These are phyloP conservation scores for Zele albiditarsus DNA, from an alignment of 2,888 invertebrate species.

Conservation along the genomic window DNA sequence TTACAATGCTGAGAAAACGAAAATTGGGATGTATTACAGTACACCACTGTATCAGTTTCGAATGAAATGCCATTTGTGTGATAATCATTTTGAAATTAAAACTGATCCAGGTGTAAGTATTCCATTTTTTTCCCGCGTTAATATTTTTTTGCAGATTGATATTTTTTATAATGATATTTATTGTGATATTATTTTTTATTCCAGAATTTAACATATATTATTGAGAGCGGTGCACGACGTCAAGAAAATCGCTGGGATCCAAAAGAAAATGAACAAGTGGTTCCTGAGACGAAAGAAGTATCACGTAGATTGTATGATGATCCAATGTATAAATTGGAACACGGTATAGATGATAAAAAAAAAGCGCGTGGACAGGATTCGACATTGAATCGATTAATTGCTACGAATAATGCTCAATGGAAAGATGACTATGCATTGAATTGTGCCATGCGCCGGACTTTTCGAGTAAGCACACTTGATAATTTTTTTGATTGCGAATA, in stretches of 20 bases:
- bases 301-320: constrained; percentile 93
- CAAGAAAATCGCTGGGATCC: constrained; percentile 99
- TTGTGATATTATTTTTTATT: constrained; percentile 58
- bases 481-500: background rate
- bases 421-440: constrained; percentile 96
- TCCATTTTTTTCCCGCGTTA: constrained; percentile 12
- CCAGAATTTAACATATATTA: constrained; percentile 96
- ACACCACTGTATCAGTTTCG: constrained; percentile 98
- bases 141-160: constrained; percentile 6
- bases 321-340: constrained; percentile 98
- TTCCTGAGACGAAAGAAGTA: constrained; percentile 92
- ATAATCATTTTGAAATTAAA: constrained; percentile 97
- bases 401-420: constrained; percentile 87
- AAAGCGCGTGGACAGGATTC: constrained; percentile 82
- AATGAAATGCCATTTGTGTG: constrained; percentile 99
- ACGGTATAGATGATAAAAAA: constrained; percentile 86
- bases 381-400: constrained; percentile 83
- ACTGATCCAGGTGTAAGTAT: constrained; percentile 94
- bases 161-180: background rate
- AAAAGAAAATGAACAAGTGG: constrained; percentile 93
- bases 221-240: constrained; percentile 93
- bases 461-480: constrained; percentile 90
- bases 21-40: constrained; percentile 97
- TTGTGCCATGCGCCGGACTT: constrained; percentile 85
- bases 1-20: constrained; percentile 95